A percentile compares a stretch with the other conserved stretches of the same genome.
Conservation (phyloP, 2,888 invertebrate genomes). For the Leucophenga maculata region DNA sequence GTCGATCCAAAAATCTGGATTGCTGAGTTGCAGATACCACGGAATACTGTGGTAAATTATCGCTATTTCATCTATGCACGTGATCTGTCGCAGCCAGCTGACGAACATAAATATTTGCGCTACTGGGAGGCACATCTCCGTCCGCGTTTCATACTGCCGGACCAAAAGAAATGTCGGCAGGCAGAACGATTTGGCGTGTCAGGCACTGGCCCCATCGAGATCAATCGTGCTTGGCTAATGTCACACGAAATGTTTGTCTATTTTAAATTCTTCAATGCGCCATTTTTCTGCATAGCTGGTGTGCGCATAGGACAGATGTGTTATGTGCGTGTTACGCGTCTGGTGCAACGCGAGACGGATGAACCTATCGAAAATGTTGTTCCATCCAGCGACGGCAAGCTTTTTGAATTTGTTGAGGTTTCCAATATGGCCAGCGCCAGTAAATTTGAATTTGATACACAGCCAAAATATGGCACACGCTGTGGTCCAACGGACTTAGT, state of each 20-base stretch:
- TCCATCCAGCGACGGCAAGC: not conserved
- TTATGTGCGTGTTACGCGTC: not conserved
- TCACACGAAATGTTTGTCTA: conserved; percentile 82
- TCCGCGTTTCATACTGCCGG: conserved; percentile 83
- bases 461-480: conserved; percentile 80
- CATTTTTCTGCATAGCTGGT: conserved; percentile 71
- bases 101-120: conserved; percentile 52
- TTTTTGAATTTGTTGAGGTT: conserved; percentile 7
- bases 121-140: conserved; percentile 84
- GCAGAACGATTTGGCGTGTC: conserved; percentile 63
- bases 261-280: conserved; percentile 83
- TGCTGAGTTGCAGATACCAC: conserved; percentile 23
- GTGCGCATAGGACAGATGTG: not conserved
- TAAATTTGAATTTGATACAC: conserved; percentile 22
- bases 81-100: conserved; percentile 74
- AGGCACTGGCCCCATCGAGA: conserved; percentile 40
- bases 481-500: conserved; percentile 81
- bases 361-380: not conserved
- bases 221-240: conserved; percentile 83
- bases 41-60: conserved; percentile 70
- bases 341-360: not conserved
- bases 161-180: conserved; percentile 76
- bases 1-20: conserved; percentile 26
- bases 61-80: conserved; percentile 82
- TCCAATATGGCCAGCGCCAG: conserved; percentile 16